Conservation (phyloP, 2,797 vertebrate species). For the Cossypha niveicapilla region DNA sequence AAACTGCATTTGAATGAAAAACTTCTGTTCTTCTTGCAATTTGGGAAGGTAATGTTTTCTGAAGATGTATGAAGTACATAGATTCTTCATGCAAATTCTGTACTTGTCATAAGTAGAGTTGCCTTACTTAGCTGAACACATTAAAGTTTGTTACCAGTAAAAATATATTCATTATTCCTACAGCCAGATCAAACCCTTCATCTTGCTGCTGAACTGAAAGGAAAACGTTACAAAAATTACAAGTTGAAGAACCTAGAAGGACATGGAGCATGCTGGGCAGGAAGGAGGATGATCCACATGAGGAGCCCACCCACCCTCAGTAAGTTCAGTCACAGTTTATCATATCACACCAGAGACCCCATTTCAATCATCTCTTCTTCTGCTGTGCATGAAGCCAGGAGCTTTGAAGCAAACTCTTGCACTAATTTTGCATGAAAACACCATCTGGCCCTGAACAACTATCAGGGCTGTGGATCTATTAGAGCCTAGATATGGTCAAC, state of each 20-base stretch:
- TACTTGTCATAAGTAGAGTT: neutral
- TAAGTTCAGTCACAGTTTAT: slow-evolving; percentile 17
- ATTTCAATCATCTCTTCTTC: neutral
- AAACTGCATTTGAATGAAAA: neutral
- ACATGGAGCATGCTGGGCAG: neutral
- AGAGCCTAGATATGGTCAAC: slow-evolving; percentile 69
- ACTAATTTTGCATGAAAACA: slow-evolving; percentile 73
- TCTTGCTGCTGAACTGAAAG: neutral
- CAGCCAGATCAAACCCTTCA: neutral
- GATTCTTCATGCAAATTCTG: neutral
- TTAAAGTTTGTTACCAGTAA: neutral
- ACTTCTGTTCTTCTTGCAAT: neutral
- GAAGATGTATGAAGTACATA: neutral
- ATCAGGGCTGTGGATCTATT: slow-evolving; percentile 62
- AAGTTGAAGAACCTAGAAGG: neutral
- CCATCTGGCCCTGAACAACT: slow-evolving; percentile 72
- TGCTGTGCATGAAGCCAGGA: slow-evolving; percentile 48
- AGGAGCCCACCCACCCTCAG: neutral
- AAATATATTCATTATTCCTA: neutral
- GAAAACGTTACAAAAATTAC: neutral
- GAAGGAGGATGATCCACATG: neutral
- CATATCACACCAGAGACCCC: neutral
- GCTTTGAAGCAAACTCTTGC: slow-evolving; percentile 46
- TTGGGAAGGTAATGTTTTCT: neutral
- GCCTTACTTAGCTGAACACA: neutral